Conservation (phyloP, 2,888 invertebrate genomes). For the Habroteleia sp. region DNA sequence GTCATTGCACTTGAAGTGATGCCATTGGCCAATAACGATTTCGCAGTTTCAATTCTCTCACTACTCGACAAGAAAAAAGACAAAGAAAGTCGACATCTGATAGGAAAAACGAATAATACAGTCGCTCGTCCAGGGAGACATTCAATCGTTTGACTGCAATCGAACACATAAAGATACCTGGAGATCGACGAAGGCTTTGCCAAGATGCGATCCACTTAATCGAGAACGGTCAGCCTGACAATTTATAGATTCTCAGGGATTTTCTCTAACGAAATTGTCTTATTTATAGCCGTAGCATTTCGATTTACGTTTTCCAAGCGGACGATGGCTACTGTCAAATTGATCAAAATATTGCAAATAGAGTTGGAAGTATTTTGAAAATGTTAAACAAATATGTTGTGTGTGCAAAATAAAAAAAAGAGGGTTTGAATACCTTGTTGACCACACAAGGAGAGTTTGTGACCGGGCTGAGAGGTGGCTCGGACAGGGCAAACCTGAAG, state of each 20-base stretch:
- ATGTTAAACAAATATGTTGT: no score
- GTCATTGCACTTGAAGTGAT: slow-evolving; percentile 64
- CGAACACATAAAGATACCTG: slow-evolving; percentile 69
- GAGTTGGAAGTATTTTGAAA: no score
- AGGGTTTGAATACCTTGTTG: no score
- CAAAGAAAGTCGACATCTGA: slow-evolving; percentile 46
- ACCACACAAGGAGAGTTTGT: no score
- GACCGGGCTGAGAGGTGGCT: no score
- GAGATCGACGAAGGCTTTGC: slow-evolving; percentile 51
- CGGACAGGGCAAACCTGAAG: no score
- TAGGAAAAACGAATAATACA: slow-evolving; percentile 66
- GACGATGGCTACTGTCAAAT: slow-evolving; percentile 45
- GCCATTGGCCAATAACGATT: slow-evolving; percentile 72
- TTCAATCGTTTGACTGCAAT: slow-evolving; percentile 79
- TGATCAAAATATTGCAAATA: slow-evolving; percentile 41
- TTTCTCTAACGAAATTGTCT: slow-evolving; percentile 77
- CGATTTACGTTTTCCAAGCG: slow-evolving; percentile 65
- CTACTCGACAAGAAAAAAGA: slow-evolving; percentile 57
- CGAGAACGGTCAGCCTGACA: slow-evolving; percentile 66
- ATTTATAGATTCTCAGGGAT: slow-evolving; percentile 80
- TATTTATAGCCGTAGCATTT: slow-evolving; percentile 75
- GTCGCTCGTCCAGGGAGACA: slow-evolving; percentile 80
- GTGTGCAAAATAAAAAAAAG: no score
- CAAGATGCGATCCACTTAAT: slow-evolving; percentile 70
- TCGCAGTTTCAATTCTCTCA: slow-evolving; percentile 79